These are phyloP conservation scores for Stercorarius parasiticus DNA, from an alignment of 2,113 vertebrate species.

Conservation along the genomic window DNA sequence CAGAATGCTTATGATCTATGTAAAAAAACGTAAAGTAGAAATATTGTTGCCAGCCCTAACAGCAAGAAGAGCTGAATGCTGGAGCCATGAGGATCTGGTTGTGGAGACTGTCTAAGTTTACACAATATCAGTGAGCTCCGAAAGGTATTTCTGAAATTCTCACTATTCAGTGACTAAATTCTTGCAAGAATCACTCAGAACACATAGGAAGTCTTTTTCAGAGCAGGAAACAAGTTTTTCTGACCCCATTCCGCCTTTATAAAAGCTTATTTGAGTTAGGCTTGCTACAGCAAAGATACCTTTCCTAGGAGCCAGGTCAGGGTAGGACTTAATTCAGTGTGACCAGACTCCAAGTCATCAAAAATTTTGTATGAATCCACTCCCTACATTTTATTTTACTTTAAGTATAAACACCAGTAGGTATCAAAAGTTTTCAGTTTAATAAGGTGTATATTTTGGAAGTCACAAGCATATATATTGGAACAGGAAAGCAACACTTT, in stretches of 20 bases:
- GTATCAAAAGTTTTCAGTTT: not conserved
- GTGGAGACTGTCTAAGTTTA: not conserved
- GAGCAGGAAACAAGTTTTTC: not conserved
- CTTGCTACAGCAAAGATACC: not conserved
- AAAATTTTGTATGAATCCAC: not conserved
- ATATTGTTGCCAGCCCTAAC: not conserved
- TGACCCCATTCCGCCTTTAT: not conserved
- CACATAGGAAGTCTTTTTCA: not conserved
- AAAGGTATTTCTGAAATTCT: not conserved
- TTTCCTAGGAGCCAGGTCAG: not conserved
- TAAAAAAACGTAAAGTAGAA: not conserved
- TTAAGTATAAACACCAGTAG: not conserved
- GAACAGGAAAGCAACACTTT: not conserved
- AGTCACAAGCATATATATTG: not conserved
- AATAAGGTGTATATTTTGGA: not conserved
- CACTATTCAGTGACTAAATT: not conserved
- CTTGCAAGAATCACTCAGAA: not conserved
- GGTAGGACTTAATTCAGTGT: not conserved
- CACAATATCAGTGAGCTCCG: not conserved
- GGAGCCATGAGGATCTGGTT: not conserved
- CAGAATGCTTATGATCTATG: not conserved
- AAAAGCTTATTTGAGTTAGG: not conserved
- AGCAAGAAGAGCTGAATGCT: not conserved
- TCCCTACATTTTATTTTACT: not conserved
- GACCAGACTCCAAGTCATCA: not conserved